Base-by-base conservation (phyloP, 1,140 invertebrate genomes). In the Andricus grossulariae region DNA sequence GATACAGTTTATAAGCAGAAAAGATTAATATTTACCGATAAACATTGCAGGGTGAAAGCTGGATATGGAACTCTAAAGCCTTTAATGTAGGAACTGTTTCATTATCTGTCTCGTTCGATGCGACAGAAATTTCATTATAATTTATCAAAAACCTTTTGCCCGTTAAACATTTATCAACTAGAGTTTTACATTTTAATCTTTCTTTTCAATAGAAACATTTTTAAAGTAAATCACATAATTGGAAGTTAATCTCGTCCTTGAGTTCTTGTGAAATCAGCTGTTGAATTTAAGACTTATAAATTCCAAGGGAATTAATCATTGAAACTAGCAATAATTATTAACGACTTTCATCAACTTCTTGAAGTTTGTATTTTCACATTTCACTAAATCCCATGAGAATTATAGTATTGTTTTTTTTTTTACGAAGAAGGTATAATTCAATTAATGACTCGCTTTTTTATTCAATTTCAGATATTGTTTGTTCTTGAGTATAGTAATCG, bases 41-140 rank as follows among this genome's bases (percentile, higher is more conserved):
- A 66, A 66, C 57, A 66, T 66, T 66, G 60, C 57, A 60, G 57
- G 16, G 25, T 60, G n/a, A 66, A 66, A 39, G 21, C 32, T 25
- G 39, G 39, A 60, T 21, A n/a, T 66, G 15, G 57, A 60, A 60
- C 19, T 39, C 60, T 1, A 39, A 25, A 66, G 39, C 15, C n/a
- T 39, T 66, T 13, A 25, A 60, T 60, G 57, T 60, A 15, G 57
- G 25, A 12, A 15, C 13, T 12, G 0, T 60, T 60, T 60, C 21
- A 60, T 60, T 60, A 60, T 60, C 25, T 60, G 15, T 21, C 21
- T 55, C 7, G 19, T 21, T 19, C 54, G 7, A 18, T 55, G 21
- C 21, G 39, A 32, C 57, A 60, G 57, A 32, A 32, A 60, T 57
- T 57, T 21, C 15, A 39, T 66, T 66, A 32, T 7, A 21, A 32